Conservation (phyloP, 2,888 invertebrate genomes). For the Phragmatobia fuliginosa region DNA sequence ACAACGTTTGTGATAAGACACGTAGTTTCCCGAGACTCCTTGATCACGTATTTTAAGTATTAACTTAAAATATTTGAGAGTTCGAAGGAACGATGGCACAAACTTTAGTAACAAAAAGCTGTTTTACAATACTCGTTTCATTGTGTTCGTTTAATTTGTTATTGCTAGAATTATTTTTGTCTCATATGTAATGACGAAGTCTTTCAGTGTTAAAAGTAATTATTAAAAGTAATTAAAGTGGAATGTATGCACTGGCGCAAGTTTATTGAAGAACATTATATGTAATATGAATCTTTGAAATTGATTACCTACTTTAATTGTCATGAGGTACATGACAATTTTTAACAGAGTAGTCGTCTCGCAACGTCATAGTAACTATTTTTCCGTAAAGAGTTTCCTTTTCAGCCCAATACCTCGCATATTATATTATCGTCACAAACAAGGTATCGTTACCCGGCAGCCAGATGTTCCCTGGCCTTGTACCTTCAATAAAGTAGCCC, state of each 20-base stretch:
- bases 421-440: slow-evolving; percentile 28
- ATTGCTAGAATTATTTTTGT: not conserved
- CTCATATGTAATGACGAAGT: too few relatives aligned
- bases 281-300: too few relatives aligned
- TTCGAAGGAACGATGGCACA: not conserved
- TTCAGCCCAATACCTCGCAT: slow-evolving; percentile 2
- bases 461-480: slow-evolving; percentile 47
- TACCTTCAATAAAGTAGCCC: slow-evolving; percentile 60
- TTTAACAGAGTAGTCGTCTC: too few relatives aligned
- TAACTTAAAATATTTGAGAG: not conserved
- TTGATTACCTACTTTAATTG: too few relatives aligned
- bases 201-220: too few relatives aligned
- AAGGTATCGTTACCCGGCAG: slow-evolving; percentile 28
- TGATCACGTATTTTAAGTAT: not conserved
- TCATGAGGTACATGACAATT: not conserved
- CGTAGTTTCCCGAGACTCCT: not conserved
- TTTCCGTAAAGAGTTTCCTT: not conserved
- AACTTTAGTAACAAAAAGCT: not conserved
- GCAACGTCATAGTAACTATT: not conserved
- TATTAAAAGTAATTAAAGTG: too few relatives aligned
- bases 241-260: too few relatives aligned
- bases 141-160: too few relatives aligned
- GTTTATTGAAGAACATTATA: too few relatives aligned
- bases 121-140: too few relatives aligned
- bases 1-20: slow-evolving; percentile 1